Base-by-base conservation (phyloP, 30 jellyfish, hydroid and myxozoan genomes). In the Aurelia sp. region DNA sequence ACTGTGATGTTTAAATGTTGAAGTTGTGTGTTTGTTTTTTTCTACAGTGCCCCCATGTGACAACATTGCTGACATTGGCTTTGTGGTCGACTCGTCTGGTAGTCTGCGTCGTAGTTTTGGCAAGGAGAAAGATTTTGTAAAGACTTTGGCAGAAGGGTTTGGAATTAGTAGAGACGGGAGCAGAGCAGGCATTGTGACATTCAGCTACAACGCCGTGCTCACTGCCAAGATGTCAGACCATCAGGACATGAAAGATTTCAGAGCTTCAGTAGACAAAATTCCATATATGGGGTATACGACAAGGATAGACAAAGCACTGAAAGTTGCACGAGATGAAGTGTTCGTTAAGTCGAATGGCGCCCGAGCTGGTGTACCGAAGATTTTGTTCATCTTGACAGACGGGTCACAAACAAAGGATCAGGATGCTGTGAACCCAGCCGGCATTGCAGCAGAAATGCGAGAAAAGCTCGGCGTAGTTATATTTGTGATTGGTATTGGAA, bases 401-500 rank as follows among this genome's bases (percentile, higher is more conserved):
- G 96, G 96, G 1, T 41, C 79, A 3, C 96, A 86, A 63, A 64
- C 96, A 50, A 82, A 66, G 35, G 96, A 66, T 55, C 61, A 19
- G 13, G 93, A 65, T 66, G 94, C 96, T 23, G 92, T 62, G 18
- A 76, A 79, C 21, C 98, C 98, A 8, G 76, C 88, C 11, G 74
- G 31, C 55, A 65, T 79, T 30, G 96, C 93, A 8, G 91, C 84
- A 3, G 80, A 72, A 23, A 60, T 91, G 58, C 90, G 94, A 12
- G 57, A 81, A 47, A 40, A 80, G 79, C 23, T 19, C 18, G 97
- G 90, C n/a, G 84, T 80, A 19, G 31, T 19, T 11, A 74, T 86
- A 66, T 48, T 92, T 58, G 91, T 65, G 17, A 62, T 92, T 15
- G 98, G 98, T 18, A 92, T 92, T 40, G 98, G 98, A 13, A 13